A percentile compares a stretch with the other conserved stretches of the same genome.
phyloP scores from a whole-genome alignment of 2,113 vertebrate species.

The Nymphicus hollandicus region DNA sequence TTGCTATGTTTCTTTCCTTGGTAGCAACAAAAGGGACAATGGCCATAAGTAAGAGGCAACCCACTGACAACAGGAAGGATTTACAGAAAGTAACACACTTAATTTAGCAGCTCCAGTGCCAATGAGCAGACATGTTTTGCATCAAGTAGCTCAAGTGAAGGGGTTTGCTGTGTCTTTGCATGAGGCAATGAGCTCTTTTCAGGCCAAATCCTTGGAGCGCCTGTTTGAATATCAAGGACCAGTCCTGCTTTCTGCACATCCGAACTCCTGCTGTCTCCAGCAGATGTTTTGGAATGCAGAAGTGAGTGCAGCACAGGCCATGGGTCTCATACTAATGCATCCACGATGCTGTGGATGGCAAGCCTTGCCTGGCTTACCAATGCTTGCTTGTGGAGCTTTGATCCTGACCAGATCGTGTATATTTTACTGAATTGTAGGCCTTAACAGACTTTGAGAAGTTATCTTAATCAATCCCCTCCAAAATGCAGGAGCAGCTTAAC shows the following conservation, averaged over 20 bases:
- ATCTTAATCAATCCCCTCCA: neutral
- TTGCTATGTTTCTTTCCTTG: conserved; percentile 25
- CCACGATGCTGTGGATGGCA: neutral
- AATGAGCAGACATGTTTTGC: neutral
- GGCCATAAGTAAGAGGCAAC: conserved; percentile 39
- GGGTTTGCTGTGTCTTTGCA: neutral
- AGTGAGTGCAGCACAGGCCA: rapidly evolving
- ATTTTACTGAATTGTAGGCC: neutral
- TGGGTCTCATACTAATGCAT: neutral
- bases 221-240: neutral
- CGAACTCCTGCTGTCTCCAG: neutral
- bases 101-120: neutral
- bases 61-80: conserved; percentile 33
- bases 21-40: conserved; percentile 20
- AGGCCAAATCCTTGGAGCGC: neutral
- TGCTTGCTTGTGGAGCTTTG: neutral
- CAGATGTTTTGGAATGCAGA: neutral
- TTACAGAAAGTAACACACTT: conserved; percentile 14
- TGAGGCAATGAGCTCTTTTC: neutral
- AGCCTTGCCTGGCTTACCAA: neutral
- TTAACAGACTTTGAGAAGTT: neutral
- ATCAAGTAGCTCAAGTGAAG: neutral
- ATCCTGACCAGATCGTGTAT: neutral
- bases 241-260: neutral
- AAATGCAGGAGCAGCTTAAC: neutral